Percentiles rank a stretch among this genome's conserved stretches.
phyloP scores from a whole-genome alignment of 1,140 invertebrate genomes.

The Copidosoma floridanum region DNA sequence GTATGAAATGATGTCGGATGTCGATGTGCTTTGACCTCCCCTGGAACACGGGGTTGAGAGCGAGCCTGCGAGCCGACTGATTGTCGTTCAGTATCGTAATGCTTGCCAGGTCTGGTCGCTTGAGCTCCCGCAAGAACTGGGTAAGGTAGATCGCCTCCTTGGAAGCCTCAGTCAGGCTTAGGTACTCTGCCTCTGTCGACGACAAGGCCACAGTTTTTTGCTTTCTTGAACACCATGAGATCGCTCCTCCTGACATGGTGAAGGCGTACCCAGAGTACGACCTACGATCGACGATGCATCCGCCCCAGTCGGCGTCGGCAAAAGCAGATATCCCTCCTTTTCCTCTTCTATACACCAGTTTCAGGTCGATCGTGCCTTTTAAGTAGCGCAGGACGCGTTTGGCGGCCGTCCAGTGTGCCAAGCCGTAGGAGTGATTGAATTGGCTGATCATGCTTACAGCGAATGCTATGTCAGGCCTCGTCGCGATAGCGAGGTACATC shows the following conservation, averaged over 20 bases:
- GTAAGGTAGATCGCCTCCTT: conserved; percentile 29
- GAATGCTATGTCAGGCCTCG: conserved; percentile 46
- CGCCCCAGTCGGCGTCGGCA: neutral
- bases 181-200: conserved; percentile 49
- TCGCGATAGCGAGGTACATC: conserved; percentile 40
- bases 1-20: neutral
- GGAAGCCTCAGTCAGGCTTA: conserved; percentile 34
- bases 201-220: conserved; percentile 32
- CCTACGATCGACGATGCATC: neutral
- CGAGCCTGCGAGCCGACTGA: conserved; percentile 9
- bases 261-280: conserved; percentile 30
- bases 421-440: neutral
- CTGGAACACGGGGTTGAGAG: conserved; percentile 17
- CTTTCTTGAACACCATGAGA: conserved; percentile 30
- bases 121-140: conserved; percentile 27
- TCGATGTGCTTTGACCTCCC: conserved; percentile 22
- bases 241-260: neutral
- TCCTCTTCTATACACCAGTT: conserved; percentile 13
- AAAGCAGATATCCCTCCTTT: neutral
- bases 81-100: conserved; percentile 23
- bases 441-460: conserved; percentile 32
- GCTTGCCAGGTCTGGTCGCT: neutral
- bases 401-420: conserved; percentile 33
- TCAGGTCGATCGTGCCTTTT: conserved; percentile 25
- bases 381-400: conserved; percentile 41